Evolutionary conservation across 2,888 invertebrate species (phyloP), one percentile per base, ranked within the genome.

Genomic region (Apodemia duryi): DNA sequence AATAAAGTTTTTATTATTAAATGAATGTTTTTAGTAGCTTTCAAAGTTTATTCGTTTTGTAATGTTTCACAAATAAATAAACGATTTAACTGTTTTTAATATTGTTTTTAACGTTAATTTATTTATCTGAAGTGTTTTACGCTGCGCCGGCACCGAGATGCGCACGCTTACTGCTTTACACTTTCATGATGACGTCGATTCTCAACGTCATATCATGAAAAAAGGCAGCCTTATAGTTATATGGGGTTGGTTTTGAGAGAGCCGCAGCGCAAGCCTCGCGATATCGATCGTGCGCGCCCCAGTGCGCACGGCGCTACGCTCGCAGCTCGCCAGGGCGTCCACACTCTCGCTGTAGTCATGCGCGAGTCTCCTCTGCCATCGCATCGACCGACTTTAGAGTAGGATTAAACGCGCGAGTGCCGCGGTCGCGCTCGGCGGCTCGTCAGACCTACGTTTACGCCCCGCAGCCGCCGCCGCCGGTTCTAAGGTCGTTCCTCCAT

Each of bases 371-470:
- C 73, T 71, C 72, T 73, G 80, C 75, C 74, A 79, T 79, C 81
- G 82, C 87, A 86, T 84, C 87, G 84, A 83, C 86, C 85, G 77
- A 75, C 69, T 75, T 73, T 72, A 74, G 74, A 77, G 75, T 76
- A 72, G 76, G 75, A 79, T 75, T 83, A 81, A 76, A 82, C 80
- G 85, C 87, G 86, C 89, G 82, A 86, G 84, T 82, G 85, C 80
- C 81, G 92, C 92, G 90, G 86, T 87, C 82, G 84, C 81, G 78
- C 81, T 79, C 81, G 80, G 78, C 79, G 75, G 76, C 85, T 75
- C 74, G 75, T 76, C 75, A 72, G 71, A 73, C 73, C 70, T 71
- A 73, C 75, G 73, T 72, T 75, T 75, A 77, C 73, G 81, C 80
- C 78, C 80, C 80, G 75, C 74, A 71, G 71, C 77, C 82, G 81